Base-by-base conservation (phyloP, 2,888 invertebrate genomes). In the Cheilosia soror region DNA sequence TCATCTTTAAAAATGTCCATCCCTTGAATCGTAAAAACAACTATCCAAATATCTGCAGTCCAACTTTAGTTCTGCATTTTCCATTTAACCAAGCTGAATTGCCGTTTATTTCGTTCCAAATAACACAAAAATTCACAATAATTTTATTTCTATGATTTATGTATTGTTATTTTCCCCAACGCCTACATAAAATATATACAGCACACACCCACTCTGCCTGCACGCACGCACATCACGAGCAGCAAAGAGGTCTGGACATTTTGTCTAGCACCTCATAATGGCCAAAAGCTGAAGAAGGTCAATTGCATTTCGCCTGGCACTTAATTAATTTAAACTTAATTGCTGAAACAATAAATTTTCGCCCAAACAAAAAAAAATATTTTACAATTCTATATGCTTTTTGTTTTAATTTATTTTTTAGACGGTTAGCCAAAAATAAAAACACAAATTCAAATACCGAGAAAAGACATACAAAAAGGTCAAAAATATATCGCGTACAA, bases 251-350 rank as follows among this genome's bases (percentile, higher is more conserved):
- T 82, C 88, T 88, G 89, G 89, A 88, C 88, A 89, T 69, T 81
- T 87, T 89, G 89, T 89, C 89, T 89, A 88, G 76, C 87, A 81
- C 87, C 87, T 81, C 79, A 65, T 69, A 63, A 63, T 57, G 57
- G 62, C 53, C 37, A 77, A 37, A 33, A 40, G 33, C 86, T 81
- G 84, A 88, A 83, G 90, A 90, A 90, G 90, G 90, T 90, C 90
- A 89, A 90, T 89, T 90, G 90, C 89, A 90, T 89, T 90, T 90
- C 87, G 88, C 88, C 63, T 84, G 75, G 60, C 84, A 80, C 80
- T 80, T 66, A 84, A 84, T 84, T 84, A 80, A 76, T 80, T 75
- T 69, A 65, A 80, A 84, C 71, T 84, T 80, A 80, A 84, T 84
- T 84, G 71, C 75, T 71, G 60, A 25, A 76, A 80, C 75, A 80